Evolutionary conservation across 2,888 invertebrate genomes (phyloP).

Genomic region (Andrena haemorrhoa): DNA sequence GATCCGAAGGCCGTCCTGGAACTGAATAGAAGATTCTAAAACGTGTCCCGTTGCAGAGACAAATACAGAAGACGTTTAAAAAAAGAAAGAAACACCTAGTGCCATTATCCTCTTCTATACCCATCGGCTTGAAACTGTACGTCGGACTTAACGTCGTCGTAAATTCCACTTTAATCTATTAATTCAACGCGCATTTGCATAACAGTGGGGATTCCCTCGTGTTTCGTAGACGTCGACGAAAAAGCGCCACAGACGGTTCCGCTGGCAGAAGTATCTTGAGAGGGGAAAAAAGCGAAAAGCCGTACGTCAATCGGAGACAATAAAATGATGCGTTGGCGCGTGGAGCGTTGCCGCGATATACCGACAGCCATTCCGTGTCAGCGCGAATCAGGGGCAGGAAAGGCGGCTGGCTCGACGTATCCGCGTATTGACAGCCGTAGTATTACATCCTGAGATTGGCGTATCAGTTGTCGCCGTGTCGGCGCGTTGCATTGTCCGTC

Average conservation of each 20-base stretch:
- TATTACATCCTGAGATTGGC: constrained; percentile 67
- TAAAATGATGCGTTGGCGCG: constrained; percentile 7
- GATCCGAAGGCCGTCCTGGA: constrained; percentile 12
- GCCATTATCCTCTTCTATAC: constrained; percentile 9
- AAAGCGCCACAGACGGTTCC: neutral
- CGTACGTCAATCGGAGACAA: neutral
- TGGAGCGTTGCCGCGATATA: constrained; percentile 18
- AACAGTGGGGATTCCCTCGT: constrained; percentile 1
- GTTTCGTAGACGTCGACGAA: neutral
- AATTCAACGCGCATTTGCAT: constrained; percentile 27
- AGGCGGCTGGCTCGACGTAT: constrained; percentile 32
- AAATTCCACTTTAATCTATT: constrained; percentile 46
- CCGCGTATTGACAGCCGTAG: constrained; percentile 58
- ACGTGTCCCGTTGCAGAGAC: neutral
- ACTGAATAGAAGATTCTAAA: neutral
- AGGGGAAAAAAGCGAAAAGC: neutral
- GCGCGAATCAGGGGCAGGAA: constrained; percentile 27
- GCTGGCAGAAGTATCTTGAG: neutral
- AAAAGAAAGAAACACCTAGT: neutral
- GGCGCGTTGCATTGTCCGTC: constrained; percentile 55
- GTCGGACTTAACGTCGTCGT: constrained; percentile 27
- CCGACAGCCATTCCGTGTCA: constrained; percentile 36
- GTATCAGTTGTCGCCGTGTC: constrained; percentile 55
- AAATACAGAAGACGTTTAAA: neutral
- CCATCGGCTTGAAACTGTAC: neutral